These are phyloP conservation scores for Girardinichthys multiradiatus DNA, from an alignment of 2,113 vertebrate genomes.

Conservation along the genomic window DNA sequence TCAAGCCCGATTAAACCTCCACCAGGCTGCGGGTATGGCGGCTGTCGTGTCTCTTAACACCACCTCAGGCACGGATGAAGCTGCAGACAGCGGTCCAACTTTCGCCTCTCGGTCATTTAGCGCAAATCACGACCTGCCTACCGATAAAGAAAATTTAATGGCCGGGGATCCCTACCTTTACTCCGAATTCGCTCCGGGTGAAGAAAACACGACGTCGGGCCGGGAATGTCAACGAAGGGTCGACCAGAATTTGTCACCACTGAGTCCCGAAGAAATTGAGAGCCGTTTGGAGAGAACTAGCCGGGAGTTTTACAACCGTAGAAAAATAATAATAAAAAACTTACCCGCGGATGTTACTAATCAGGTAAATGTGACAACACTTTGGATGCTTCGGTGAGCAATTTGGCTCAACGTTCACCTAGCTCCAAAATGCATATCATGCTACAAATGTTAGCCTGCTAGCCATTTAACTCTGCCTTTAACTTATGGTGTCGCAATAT, in stretches of 20 bases:
- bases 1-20: constrained; percentile 68
- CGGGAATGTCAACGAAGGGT: constrained; percentile 75
- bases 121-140: constrained; percentile 56
- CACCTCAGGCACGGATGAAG: constrained; percentile 71
- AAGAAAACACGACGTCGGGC: constrained; percentile 51
- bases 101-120: constrained; percentile 55
- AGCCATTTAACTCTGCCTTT: constrained; percentile 30
- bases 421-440: constrained; percentile 41
- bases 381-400: neutral
- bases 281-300: constrained; percentile 87
- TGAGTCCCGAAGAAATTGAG: constrained; percentile 84
- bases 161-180: constrained; percentile 35
- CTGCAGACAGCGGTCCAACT: constrained; percentile 48
- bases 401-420: constrained; percentile 56
- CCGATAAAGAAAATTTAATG: constrained; percentile 56
- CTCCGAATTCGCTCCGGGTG: constrained; percentile 31
- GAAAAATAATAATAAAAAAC: constrained; percentile 91
- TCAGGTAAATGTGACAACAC: constrained; percentile 73
- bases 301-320: constrained; percentile 90
- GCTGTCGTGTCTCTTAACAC: constrained; percentile 83
- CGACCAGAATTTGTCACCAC: constrained; percentile 80
- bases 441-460: constrained; percentile 57
- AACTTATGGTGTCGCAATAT: neutral
- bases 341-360: constrained; percentile 88
- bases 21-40: constrained; percentile 84